phyloP scores from a whole-genome alignment of 2,113 vertebrate species.

The Triplophysa rosa region DNA sequence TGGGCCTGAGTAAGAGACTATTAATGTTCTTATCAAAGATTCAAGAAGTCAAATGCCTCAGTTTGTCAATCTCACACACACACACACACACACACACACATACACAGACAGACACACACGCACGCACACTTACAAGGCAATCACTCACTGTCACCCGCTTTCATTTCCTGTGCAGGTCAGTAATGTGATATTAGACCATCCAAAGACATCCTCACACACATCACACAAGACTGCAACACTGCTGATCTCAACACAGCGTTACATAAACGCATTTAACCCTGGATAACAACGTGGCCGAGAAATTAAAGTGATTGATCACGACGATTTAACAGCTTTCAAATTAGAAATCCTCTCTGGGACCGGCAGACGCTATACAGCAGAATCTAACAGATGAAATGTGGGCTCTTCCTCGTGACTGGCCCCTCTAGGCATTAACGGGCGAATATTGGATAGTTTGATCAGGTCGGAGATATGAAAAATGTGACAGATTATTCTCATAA shows the following conservation, averaged over 20 bases:
- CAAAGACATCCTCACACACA: neutral
- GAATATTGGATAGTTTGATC: conserved; percentile 32
- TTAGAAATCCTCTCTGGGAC: neutral
- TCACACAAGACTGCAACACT: neutral
- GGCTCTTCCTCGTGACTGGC: neutral
- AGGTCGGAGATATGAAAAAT: conserved; percentile 26
- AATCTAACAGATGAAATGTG: conserved; percentile 35
- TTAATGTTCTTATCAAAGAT: conserved; percentile 37
- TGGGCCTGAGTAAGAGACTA: conserved; percentile 1
- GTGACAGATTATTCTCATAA: conserved; percentile 40
- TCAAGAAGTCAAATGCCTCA: conserved; percentile 30
- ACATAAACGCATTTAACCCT: conserved; percentile 39
- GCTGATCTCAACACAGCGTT: neutral
- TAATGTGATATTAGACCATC: conserved; percentile 45
- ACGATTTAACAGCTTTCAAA: conserved; percentile 38
- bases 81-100: conserved; percentile 1
- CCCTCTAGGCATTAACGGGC: neutral
- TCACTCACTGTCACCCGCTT: conserved; percentile 48
- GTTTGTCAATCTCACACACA: conserved; percentile 26
- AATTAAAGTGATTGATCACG: conserved; percentile 46
- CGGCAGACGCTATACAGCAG: neutral
- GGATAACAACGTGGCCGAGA: conserved; percentile 20
- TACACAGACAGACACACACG: conserved; percentile 2
- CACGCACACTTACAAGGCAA: conserved; percentile 37
- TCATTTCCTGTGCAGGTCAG: conserved; percentile 49